Evolutionary conservation across 2,888 invertebrate species (phyloP), one percentile per base, ranked within the genome.

Genomic region (Hypercompe scribonia): DNA sequence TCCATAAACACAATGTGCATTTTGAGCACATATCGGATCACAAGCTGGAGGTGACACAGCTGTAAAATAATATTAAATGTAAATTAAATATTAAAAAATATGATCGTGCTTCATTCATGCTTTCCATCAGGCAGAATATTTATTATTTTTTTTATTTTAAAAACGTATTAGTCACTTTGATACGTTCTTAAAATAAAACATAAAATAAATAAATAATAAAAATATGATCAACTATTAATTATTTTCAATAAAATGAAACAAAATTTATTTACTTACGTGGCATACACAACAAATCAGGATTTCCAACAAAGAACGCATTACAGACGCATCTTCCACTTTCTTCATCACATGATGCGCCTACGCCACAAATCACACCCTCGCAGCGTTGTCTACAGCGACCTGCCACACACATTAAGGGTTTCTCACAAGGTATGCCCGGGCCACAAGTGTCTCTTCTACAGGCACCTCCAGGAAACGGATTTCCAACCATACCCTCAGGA

Each of bases 351-450:
- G 97, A 97, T 28, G 99, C 99, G 13, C 99, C 99, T 54, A 98
- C 96, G 13, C 99, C 99, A 88, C 99, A 99, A 24, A 98, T 97
- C 18, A 98, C 96, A 54, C 97, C 97, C 84, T 98, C 98, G 88
- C 99, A 99, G 28, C 98, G 97, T 87, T 98, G 97, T 87, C 98
- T 98, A 90, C 99, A 99, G 77, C 99, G 96, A 39, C 98, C 98
- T 33, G 97, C 97, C 78, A 99, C 97, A 89, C 99, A 99, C 3
- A 98, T 96, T 84, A 97, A 97, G 0, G 98, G 98, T 68, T 97
- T 97, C 46, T 96, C 97, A 84, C 99, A 99, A 0, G 98, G 98
- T 70, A 97, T 95, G 0, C 97, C 96, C 5, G 97, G 96, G 0
- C 98, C 98, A 90, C 99, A 99, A 71, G 98, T 96, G 91, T 98